phyloP scores from a whole-genome alignment of 2,113 vertebrate genomes.

The Seriola aureovittata region DNA sequence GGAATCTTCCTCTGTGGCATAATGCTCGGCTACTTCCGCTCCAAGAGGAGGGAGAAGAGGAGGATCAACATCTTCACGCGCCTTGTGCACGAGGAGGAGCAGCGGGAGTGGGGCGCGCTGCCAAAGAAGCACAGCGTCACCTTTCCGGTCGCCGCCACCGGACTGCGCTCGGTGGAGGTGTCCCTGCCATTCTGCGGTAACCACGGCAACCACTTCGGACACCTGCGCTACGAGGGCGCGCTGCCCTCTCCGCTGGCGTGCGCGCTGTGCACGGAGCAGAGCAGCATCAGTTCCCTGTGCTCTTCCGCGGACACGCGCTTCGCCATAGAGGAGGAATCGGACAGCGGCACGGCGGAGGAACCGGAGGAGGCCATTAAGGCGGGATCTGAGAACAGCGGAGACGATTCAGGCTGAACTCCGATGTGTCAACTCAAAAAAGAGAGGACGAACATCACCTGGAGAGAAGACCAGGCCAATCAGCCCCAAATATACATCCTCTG shows the following conservation, averaged over 20 bases:
- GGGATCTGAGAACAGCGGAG: slow-evolving; percentile 79
- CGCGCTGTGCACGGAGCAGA: slow-evolving; percentile 91
- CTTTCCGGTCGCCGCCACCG: slow-evolving; percentile 65
- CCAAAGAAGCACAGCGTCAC: slow-evolving; percentile 85
- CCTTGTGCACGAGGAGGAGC: slow-evolving; percentile 92
- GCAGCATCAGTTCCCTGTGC: slow-evolving; percentile 93
- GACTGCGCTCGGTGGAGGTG: slow-evolving; percentile 82
- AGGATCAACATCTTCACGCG: slow-evolving; percentile 87
- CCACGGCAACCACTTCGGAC: slow-evolving; percentile 60
- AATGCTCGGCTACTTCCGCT: slow-evolving; percentile 94
- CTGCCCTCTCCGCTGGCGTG: slow-evolving; percentile 89
- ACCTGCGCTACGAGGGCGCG: slow-evolving; percentile 56
- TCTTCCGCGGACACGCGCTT: slow-evolving; percentile 91
- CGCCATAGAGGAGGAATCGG: slow-evolving; percentile 93
- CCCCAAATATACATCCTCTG: neutral
- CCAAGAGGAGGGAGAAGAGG: slow-evolving; percentile 91
- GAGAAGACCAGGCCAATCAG: neutral
- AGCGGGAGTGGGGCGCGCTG: slow-evolving; percentile 91
- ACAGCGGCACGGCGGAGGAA: slow-evolving; percentile 84
- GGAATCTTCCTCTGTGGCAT: slow-evolving; percentile 94
- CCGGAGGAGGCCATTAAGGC: slow-evolving; percentile 76
- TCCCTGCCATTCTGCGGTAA: slow-evolving; percentile 76
- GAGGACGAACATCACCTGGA: neutral
- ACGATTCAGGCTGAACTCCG: slow-evolving; percentile 85
- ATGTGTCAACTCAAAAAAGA: slow-evolving; percentile 42